phyloP scores from a whole-genome alignment of 53 echinoderm and acorn worm genomes.

The Holothuria leucospilota region DNA sequence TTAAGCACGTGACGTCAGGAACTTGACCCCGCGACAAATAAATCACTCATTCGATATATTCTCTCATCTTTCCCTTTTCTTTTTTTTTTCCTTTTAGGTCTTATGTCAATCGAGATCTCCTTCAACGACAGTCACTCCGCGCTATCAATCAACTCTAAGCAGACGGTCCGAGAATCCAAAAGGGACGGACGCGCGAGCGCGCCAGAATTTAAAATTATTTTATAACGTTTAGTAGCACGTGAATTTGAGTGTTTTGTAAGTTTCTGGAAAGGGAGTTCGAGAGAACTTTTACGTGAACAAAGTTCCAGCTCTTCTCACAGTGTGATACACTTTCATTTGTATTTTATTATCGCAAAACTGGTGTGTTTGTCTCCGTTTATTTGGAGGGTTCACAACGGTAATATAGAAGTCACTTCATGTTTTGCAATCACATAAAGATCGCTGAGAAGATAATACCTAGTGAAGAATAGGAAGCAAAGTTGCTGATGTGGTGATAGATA shows the following conservation, averaged over 20 bases:
- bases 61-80: slow-evolving; percentile 3
- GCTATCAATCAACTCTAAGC: slow-evolving; percentile 23
- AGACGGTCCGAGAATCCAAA: background rate
- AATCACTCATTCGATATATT: slow-evolving; percentile 21
- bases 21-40: slow-evolving; percentile 19
- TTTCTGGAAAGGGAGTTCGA: background rate
- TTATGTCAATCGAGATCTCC: background rate
- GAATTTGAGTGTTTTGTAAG: background rate
- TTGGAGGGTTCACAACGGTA: too few relatives aligned
- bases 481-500: too few relatives aligned
- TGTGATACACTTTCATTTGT: too few relatives aligned
- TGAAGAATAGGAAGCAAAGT: too few relatives aligned
- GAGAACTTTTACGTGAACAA: background rate
- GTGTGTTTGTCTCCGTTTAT: too few relatives aligned
- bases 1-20: slow-evolving; percentile 36
- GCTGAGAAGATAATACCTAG: too few relatives aligned
- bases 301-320: too few relatives aligned
- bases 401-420: too few relatives aligned
- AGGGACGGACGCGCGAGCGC: background rate
- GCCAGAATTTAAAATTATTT: slow-evolving; percentile 16
- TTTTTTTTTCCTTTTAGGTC: background rate
- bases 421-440: too few relatives aligned
- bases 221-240: background rate
- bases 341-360: too few relatives aligned
- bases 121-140: background rate